A percentile compares a stretch with the other conserved stretches of the same genome.
Evolutionary conservation across 2,113 vertebrate species (phyloP).

Genomic region (Indicator indicator): DNA sequence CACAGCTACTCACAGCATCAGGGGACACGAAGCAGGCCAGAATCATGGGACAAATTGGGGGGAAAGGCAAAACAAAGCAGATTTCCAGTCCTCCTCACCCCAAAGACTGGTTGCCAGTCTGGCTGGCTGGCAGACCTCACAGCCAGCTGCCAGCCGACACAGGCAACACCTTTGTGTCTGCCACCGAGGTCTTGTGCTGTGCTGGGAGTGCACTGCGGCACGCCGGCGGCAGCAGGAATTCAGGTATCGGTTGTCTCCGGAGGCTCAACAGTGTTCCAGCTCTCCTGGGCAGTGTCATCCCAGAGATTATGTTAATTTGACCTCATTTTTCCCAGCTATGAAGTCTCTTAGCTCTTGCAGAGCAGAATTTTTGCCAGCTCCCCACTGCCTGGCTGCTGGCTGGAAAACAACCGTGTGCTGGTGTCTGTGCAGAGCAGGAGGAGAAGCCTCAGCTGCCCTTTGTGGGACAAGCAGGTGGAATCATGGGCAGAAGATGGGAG

Average conservation of each 20-base stretch:
- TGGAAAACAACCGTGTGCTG: accelerated
- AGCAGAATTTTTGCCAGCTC: neutral
- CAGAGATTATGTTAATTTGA: slow-evolving; percentile 62
- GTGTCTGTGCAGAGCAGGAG: neutral
- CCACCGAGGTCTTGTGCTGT: neutral
- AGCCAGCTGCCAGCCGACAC: neutral
- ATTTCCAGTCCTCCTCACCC: neutral
- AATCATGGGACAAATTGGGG: neutral
- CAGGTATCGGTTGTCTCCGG: neutral
- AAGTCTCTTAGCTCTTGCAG: neutral
- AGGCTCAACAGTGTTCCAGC: slow-evolving; percentile 43
- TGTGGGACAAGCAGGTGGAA: neutral
- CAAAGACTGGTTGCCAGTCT: neutral
- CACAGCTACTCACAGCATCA: neutral
- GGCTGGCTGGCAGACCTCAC: neutral
- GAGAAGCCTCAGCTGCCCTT: neutral
- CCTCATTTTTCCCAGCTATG: slow-evolving; percentile 51
- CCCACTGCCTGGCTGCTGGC: neutral
- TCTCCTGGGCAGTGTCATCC: slow-evolving; percentile 22
- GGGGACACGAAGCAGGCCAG: neutral
- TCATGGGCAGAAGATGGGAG: neutral
- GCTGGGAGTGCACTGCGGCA: neutral
- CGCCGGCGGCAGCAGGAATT: neutral
- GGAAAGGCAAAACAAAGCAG: neutral
- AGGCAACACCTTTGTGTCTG: neutral